Evolutionary conservation across 1,140 invertebrate genomes (phyloP).

Genomic region (Drosophila asahinai): DNA sequence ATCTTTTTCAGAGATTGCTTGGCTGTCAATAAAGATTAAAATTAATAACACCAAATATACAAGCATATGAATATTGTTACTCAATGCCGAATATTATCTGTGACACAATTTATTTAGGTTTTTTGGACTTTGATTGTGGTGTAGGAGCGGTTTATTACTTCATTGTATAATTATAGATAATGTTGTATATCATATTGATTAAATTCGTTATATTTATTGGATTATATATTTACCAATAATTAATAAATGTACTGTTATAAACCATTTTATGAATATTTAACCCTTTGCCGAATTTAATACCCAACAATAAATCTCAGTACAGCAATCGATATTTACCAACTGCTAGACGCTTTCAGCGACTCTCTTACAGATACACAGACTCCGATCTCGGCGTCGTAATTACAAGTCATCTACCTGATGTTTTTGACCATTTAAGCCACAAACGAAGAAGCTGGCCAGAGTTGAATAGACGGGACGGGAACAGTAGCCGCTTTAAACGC

Average conservation of each 20-base stretch:
- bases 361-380: slow-evolving; percentile 14
- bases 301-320: slow-evolving; percentile 28
- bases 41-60: not conserved
- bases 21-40: not conserved
- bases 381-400: slow-evolving; percentile 55
- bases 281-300: too few species aligned
- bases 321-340: slow-evolving; percentile 50
- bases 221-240: not conserved
- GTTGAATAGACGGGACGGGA: slow-evolving; percentile 40
- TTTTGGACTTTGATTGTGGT: not conserved
- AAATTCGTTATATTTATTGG: not conserved
- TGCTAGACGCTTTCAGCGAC: slow-evolving; percentile 23
- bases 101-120: not conserved
- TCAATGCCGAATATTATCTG: slow-evolving; percentile 6
- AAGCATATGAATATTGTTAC: not conserved
- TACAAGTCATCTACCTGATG: slow-evolving; percentile 81
- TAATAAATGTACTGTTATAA: too few species aligned
- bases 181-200: not conserved
- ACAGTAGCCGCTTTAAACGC: slow-evolving; percentile 52
- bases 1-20: too few species aligned
- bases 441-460: slow-evolving; percentile 27
- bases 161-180: slow-evolving; percentile 8
- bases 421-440: slow-evolving; percentile 82
- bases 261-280: too few species aligned
- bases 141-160: not conserved